Evolutionary conservation across 2,888 invertebrate species (phyloP).

Genomic region (Liodrosophila aerea): DNA sequence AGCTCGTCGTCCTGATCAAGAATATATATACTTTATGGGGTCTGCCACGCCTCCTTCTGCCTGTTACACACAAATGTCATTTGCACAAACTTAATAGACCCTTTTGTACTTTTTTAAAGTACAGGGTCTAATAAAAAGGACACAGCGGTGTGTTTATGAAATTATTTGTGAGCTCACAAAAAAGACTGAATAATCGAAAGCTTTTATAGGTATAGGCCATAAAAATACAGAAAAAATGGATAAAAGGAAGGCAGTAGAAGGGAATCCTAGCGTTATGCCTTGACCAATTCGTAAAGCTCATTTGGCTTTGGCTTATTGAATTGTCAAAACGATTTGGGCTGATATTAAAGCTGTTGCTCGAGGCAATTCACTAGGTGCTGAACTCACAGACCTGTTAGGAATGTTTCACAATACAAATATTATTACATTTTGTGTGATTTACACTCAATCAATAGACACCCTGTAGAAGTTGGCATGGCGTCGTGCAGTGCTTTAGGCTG

Average conservation of each 20-base stretch:
- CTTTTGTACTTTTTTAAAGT: too few species aligned
- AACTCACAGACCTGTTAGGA: too few species aligned
- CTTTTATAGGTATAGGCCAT: constrained; percentile 26
- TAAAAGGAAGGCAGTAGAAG: too few species aligned
- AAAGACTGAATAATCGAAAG: constrained; percentile 26
- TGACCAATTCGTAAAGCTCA: constrained; percentile 24
- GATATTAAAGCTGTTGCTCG: too few species aligned
- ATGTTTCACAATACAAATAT: background rate
- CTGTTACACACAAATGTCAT: too few species aligned
- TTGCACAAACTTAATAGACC: too few species aligned
- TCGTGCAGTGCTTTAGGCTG: constrained; percentile 20
- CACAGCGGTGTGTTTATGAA: constrained; percentile 55
- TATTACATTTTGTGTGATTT: background rate
- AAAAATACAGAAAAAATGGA: background rate
- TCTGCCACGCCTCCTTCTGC: too few species aligned
- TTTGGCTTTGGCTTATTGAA: constrained; percentile 52
- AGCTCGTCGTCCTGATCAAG: too few species aligned
- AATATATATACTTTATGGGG: too few species aligned
- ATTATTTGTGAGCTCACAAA: constrained; percentile 40
- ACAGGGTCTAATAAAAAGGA: constrained; percentile 50
- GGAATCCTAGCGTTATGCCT: constrained; percentile 1
- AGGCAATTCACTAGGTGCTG: too few species aligned
- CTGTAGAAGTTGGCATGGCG: background rate
- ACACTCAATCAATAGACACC: background rate
- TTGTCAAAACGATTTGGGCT: constrained; percentile 31